phyloP scores from a whole-genome alignment of 2,888 invertebrate genomes.

The Drosophila antonietae region DNA sequence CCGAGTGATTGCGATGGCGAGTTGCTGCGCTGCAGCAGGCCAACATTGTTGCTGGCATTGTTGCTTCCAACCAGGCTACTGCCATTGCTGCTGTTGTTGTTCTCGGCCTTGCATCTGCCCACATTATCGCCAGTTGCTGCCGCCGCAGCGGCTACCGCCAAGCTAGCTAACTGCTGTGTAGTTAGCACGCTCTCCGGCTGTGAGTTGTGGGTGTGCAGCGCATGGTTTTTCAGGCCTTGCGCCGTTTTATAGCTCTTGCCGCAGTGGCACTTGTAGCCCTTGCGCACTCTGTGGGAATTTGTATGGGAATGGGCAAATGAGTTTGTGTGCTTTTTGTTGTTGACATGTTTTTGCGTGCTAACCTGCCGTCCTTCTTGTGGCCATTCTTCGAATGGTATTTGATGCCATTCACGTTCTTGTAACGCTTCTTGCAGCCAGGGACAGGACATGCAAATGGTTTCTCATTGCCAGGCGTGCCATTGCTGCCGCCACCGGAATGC shows the following conservation, averaged over 20 bases:
- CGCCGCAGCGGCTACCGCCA: conserved; percentile 40
- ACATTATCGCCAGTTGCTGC: conserved; percentile 25
- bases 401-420: conserved; percentile 95
- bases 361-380: conserved; percentile 93
- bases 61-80: conserved; percentile 29
- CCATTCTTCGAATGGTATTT: conserved; percentile 95
- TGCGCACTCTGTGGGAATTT: conserved; percentile 87
- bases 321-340: conserved; percentile 30
- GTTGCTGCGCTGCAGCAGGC: conserved; percentile 80
- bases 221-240: conserved; percentile 91
- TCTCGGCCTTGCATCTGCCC: conserved; percentile 32
- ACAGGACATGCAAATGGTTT: conserved; percentile 94
- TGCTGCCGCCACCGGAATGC: conserved; percentile 85
- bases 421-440: conserved; percentile 93
- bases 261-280: conserved; percentile 93
- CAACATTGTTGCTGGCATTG: conserved; percentile 38
- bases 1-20: conserved; percentile 84
- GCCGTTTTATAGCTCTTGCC: conserved; percentile 94
- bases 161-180: conserved; percentile 75
- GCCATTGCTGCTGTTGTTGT: conserved; percentile 17
- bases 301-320: conserved; percentile 36
- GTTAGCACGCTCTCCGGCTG: conserved; percentile 82
- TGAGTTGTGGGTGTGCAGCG: conserved; percentile 84
- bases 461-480: conserved; percentile 86
- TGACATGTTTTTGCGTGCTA: conserved; percentile 82